Evolutionary conservation across 2,113 vertebrate species (phyloP).

Genomic region (Chiloscyllium plagiosum): DNA sequence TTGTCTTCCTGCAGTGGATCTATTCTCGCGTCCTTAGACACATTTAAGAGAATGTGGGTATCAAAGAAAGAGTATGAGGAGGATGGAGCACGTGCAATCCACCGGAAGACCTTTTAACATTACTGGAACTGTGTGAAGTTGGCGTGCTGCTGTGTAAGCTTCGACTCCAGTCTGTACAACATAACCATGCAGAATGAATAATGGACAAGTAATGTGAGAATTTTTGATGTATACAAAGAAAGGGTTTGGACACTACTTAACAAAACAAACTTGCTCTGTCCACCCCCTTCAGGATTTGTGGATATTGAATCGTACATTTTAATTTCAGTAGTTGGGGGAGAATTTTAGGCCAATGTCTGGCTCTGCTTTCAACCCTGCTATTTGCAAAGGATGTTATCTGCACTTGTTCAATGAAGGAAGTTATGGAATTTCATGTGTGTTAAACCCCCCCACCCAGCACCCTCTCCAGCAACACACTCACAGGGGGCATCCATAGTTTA

Average conservation of each 20-base stretch:
- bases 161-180: neutral
- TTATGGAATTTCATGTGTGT: neutral
- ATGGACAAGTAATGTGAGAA: conserved; percentile 2
- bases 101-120: conserved; percentile 78
- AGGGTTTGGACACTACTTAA: neutral
- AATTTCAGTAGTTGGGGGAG: neutral
- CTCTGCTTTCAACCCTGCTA: neutral
- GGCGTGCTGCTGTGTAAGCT: neutral
- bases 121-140: neutral
- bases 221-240: neutral
- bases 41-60: conserved; percentile 91
- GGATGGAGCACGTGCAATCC: conserved; percentile 75
- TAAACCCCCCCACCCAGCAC: neutral
- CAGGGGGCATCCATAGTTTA: neutral
- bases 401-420: neutral
- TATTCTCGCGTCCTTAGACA: conserved; percentile 80
- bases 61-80: conserved; percentile 88
- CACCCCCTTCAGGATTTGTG: neutral
- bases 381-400: neutral
- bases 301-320: neutral
- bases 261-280: neutral
- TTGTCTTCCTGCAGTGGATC: conserved; percentile 63
- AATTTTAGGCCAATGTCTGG: neutral
- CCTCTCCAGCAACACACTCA: conserved; percentile 40
- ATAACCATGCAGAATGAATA: conserved; percentile 25